phyloP scores from a whole-genome alignment of 2,888 invertebrate genomes.

The Gisinianus flammeolus region DNA sequence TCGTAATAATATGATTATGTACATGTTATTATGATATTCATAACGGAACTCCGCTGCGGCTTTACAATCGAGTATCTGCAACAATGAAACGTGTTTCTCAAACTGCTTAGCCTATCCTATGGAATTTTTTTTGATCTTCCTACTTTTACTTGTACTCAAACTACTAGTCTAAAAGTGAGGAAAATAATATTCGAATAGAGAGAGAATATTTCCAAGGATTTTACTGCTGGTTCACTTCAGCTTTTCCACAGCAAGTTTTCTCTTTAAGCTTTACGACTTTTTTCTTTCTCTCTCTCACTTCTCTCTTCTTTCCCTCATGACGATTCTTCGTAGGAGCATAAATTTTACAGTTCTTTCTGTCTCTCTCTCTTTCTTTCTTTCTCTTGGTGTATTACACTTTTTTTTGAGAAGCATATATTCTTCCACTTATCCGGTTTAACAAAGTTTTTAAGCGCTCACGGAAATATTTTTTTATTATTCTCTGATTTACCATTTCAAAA shows the following conservation, averaged over 20 bases:
- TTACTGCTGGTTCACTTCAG: not conserved
- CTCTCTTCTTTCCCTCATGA: not conserved
- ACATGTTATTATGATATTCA: too few species aligned
- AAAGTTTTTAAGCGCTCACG: not conserved
- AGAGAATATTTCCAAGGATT: conserved; percentile 3
- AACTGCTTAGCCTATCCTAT: not conserved
- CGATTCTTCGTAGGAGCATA: conserved; percentile 9
- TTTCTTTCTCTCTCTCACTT: not conserved
- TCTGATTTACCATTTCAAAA: not conserved
- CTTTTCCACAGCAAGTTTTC: conserved; percentile 2
- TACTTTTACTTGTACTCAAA: too few species aligned
- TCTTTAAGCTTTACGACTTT: conserved; percentile 13
- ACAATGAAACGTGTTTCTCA: not conserved
- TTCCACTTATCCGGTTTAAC: not conserved
- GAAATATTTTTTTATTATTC: not conserved
- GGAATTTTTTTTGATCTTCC: not conserved
- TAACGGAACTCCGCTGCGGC: too few species aligned
- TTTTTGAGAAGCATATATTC: not conserved
- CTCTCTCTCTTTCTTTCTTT: not conserved
- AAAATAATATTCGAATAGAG: not conserved
- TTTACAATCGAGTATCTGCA: too few species aligned
- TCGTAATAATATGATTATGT: too few species aligned
- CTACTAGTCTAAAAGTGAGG: too few species aligned
- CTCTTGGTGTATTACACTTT: not conserved
- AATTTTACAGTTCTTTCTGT: not conserved